Percentiles rank a stretch among this genome's conserved stretches.
Evolutionary conservation across 2,113 vertebrate species (phyloP).

Genomic region (Lycaon pictus): DNA sequence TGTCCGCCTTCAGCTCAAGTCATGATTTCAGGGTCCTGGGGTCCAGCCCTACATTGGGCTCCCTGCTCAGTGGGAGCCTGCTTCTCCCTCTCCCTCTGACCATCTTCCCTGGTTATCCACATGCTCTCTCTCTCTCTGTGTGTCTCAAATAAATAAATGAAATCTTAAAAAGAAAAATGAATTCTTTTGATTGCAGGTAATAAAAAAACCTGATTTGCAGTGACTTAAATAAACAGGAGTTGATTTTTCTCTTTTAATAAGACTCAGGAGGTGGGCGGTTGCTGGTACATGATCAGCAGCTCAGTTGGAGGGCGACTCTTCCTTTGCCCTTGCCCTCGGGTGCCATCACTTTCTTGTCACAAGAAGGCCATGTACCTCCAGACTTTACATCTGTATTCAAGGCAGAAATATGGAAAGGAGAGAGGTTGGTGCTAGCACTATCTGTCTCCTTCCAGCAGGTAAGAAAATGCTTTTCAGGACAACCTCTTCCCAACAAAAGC

Average conservation of each 20-base stretch:
- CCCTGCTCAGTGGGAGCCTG: too few relatives aligned
- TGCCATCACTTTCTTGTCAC: not conserved
- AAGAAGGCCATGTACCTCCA: not conserved
- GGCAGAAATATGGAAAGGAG: not conserved
- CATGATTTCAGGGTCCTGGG: too few relatives aligned
- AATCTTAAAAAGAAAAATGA: too few relatives aligned
- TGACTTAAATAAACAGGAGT: not conserved
- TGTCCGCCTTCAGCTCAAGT: too few relatives aligned
- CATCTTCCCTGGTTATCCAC: too few relatives aligned
- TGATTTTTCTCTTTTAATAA: not conserved
- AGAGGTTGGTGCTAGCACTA: not conserved
- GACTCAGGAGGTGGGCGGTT: not conserved
- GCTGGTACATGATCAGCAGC: not conserved
- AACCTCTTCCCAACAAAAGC: not conserved
- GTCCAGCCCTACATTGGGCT: too few relatives aligned
- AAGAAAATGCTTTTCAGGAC: not conserved
- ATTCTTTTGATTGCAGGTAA: constrained; percentile 31
- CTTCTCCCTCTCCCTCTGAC: too few relatives aligned
- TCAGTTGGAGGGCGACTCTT: not conserved
- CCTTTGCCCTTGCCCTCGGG: not conserved
- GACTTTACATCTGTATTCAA: constrained; percentile 6
- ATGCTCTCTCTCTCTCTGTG: too few relatives aligned
- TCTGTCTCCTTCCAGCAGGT: not conserved
- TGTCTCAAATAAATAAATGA: too few relatives aligned
- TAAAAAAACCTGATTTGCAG: not conserved